These are phyloP conservation scores for Macrocentrus cingulum DNA, from an alignment of 1,140 invertebrate genomes.

Conservation along the genomic window DNA sequence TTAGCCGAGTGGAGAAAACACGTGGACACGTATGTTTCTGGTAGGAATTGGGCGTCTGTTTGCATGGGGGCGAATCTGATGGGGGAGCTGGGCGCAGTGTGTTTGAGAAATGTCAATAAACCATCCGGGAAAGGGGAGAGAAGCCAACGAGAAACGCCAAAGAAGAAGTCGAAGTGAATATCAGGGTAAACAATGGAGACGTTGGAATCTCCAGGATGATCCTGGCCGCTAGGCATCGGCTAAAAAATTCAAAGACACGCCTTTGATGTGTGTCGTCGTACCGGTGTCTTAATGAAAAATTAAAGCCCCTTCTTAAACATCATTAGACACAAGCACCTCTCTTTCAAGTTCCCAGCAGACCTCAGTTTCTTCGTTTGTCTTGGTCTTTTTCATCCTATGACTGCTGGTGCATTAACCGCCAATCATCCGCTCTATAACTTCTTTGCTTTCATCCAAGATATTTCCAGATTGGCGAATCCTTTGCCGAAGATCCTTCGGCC, in stretches of 20 bases:
- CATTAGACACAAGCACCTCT: conserved; percentile 54
- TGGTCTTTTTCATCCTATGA: conserved; percentile 21
- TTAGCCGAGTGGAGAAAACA: too few species aligned
- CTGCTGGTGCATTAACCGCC: background rate
- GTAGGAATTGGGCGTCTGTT: too few species aligned
- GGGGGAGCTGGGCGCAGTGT: conserved; percentile 37
- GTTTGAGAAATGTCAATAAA: conserved; percentile 57
- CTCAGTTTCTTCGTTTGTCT: conserved; percentile 27
- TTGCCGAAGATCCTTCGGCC: conserved; percentile 2
- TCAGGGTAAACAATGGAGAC: too few species aligned
- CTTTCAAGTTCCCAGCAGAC: conserved; percentile 37
- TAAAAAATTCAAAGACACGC: conserved; percentile 51
- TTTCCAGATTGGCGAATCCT: conserved; percentile 9
- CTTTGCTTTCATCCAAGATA: conserved; percentile 7
- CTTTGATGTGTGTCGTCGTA: conserved; percentile 53
- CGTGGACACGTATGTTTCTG: too few species aligned
- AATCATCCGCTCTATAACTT: conserved; percentile 7
- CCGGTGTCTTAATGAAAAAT: conserved; percentile 58
- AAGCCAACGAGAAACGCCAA: conserved; percentile 22
- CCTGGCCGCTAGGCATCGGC: background rate
- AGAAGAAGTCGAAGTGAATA: too few species aligned
- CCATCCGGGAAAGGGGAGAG: conserved; percentile 19
- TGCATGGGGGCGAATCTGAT: conserved; percentile 5
- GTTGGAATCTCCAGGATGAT: too few species aligned
- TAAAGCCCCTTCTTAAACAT: conserved; percentile 59